Base-by-base conservation (phyloP, 2,113 vertebrate genomes). In the Polypterus bichir region DNA sequence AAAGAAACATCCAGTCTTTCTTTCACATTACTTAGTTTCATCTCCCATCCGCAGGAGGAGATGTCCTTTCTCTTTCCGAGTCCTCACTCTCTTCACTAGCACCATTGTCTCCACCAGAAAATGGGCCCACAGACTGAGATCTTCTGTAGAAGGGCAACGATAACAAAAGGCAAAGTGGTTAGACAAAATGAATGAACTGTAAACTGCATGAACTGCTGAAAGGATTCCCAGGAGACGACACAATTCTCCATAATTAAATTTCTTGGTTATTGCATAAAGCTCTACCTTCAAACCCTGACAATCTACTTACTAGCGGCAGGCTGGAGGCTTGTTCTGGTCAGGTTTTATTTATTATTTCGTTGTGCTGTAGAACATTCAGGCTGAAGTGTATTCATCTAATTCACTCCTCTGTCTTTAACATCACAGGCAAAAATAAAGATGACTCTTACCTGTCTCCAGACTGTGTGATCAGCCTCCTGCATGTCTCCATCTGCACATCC, bases 401-500 rank as follows among this genome's bases (percentile, higher is more conserved):
- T 0, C 0, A 44, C 5, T 9, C 7, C 10, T 45, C 3, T 44
- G 44, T 44, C 4, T 54, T 53, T 11, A 5, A 27, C 53, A 5
- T 60, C 6, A 27, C 44, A 44, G 49, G 49, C 55, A 47, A n/a
- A 62, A 46, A 5, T n/a, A 53, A n/a, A 8, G 7, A 8, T n/a
- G 7, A 4, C 52, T 3, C 72, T 70, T 61, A 95, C 92, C 85
- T 87, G 75, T 96, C 89, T 66, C 91, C 94, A 1, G 86, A 95
- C 77, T 97, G 94, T 5, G 92, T 93, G 79, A 97, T 93, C 66
- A 95, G 89, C 51, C 92, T 86, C 64, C 94, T 87, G 70, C 94
- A 98, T 3, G 96, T 97, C 85, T 98, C 96, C 96, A 98, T 98
- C 81, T 98, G 96, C 63, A 98, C 94, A 0, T 98, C 96, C 72